Conservation (phyloP, 2,113 vertebrate species). For the Hydrolagus affinis region DNA sequence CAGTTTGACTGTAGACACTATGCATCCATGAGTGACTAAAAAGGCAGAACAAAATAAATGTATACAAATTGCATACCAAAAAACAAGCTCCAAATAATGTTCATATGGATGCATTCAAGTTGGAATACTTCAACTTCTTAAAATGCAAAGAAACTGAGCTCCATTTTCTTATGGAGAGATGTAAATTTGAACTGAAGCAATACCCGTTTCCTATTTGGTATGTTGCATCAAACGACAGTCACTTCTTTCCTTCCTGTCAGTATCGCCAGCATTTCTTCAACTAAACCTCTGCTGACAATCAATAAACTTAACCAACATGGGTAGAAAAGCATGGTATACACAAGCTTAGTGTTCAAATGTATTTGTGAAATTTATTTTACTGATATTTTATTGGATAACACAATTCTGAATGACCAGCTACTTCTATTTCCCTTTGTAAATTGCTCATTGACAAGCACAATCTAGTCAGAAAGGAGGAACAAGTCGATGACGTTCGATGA, state of each 20-base stretch:
- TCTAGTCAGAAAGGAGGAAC: too few species aligned
- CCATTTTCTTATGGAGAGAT: background rate
- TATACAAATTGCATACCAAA: background rate
- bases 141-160: slow-evolving; percentile 3
- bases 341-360: too few species aligned
- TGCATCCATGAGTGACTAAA: slow-evolving; percentile 96
- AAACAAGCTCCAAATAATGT: background rate
- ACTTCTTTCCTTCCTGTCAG: slow-evolving; percentile 14
- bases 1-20: slow-evolving; percentile 96
- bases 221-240: slow-evolving; percentile 16
- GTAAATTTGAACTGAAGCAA: slow-evolving; percentile 15
- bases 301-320: too few species aligned
- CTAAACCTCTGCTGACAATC: too few species aligned
- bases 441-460: too few species aligned
- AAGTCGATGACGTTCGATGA: too few species aligned
- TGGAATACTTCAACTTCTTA: background rate
- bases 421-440: too few species aligned
- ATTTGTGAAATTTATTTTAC: too few species aligned
- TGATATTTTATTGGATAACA: too few species aligned
- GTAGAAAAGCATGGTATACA: too few species aligned
- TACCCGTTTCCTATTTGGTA: slow-evolving; percentile 6
- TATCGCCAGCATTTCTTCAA: background rate
- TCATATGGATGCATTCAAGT: background rate
- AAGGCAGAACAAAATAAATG: slow-evolving; percentile 49
- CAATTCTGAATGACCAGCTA: too few species aligned